These are phyloP conservation scores for Melanocharis versteri DNA, from an alignment of 2,113 vertebrate species.

Conservation along the genomic window DNA sequence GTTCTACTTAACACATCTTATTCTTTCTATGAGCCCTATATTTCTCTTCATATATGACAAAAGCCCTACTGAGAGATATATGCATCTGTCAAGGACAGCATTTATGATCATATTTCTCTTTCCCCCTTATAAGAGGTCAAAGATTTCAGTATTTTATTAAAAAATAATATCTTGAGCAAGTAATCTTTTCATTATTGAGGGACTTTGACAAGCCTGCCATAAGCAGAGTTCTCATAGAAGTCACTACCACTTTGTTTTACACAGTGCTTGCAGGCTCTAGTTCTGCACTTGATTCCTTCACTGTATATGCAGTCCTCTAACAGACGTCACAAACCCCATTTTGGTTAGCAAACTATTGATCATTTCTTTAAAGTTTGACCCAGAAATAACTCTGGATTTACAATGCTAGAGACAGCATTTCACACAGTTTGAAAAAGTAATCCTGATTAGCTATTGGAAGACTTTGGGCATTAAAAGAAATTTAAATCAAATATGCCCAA, in stretches of 20 bases:
- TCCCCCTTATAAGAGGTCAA: background rate
- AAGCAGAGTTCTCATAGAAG: background rate
- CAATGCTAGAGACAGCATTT: background rate
- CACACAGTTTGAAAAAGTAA: background rate
- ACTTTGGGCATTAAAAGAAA: background rate
- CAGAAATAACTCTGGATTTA: background rate
- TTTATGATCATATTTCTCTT: slow-evolving; percentile 2
- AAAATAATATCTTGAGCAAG: background rate
- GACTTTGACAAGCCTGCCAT: background rate
- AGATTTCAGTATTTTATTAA: background rate
- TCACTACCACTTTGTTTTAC: background rate
- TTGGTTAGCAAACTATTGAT: background rate
- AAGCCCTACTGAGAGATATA: slow-evolving; percentile 12
- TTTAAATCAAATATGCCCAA: background rate
- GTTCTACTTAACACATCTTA: background rate
- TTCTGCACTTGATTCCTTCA: background rate
- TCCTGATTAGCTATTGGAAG: background rate
- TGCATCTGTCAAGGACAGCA: background rate
- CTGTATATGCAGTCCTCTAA: background rate
- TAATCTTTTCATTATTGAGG: background rate
- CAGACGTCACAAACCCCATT: background rate
- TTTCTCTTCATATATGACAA: slow-evolving; percentile 11
- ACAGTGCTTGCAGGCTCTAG: background rate
- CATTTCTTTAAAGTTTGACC: background rate
- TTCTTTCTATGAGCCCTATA: slow-evolving; percentile 20